Conservation (phyloP, 2,888 invertebrate species). For the Troides oblongomaculatus region DNA sequence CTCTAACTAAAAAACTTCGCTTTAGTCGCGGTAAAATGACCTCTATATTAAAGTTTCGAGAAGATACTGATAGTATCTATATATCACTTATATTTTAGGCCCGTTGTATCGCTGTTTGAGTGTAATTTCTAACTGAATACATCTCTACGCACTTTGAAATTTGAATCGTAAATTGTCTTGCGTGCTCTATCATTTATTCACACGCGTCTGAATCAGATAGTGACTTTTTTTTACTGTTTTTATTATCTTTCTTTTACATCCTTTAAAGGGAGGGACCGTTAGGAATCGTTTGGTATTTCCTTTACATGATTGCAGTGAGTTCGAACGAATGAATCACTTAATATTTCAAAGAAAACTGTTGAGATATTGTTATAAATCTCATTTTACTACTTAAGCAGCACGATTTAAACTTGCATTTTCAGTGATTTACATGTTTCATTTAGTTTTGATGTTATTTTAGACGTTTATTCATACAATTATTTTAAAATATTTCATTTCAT, state of each 20-base stretch:
- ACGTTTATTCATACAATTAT: no score
- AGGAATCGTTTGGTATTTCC: conserved; percentile 26
- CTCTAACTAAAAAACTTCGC: neutral
- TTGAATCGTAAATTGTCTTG: conserved; percentile 1
- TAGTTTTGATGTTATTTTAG: no score
- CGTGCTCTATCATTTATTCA: conserved; percentile 13
- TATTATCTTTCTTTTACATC: conserved; percentile 6
- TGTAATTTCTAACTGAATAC: conserved; percentile 4
- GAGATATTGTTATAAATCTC: no score
- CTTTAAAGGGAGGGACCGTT: conserved; percentile 17
- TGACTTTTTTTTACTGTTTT: neutral
- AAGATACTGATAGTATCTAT: conserved; percentile 5
- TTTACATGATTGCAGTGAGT: neutral
- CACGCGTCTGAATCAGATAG: conserved; percentile 12
- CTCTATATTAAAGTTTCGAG: conserved; percentile 4
- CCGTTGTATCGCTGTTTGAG: neutral
- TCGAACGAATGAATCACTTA: conserved; percentile 18
- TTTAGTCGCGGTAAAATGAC: conserved; percentile 10
- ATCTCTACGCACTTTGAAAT: conserved; percentile 3
- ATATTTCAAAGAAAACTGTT: conserved; percentile 12
- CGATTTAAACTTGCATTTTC: no score
- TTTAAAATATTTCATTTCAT: no score
- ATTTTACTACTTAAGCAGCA: no score
- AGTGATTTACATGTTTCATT: no score
- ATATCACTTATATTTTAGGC: conserved; percentile 1